These are phyloP conservation scores for Seriola quinqueradiata DNA, from an alignment of 2,113 vertebrate genomes.

Conservation along the genomic window DNA sequence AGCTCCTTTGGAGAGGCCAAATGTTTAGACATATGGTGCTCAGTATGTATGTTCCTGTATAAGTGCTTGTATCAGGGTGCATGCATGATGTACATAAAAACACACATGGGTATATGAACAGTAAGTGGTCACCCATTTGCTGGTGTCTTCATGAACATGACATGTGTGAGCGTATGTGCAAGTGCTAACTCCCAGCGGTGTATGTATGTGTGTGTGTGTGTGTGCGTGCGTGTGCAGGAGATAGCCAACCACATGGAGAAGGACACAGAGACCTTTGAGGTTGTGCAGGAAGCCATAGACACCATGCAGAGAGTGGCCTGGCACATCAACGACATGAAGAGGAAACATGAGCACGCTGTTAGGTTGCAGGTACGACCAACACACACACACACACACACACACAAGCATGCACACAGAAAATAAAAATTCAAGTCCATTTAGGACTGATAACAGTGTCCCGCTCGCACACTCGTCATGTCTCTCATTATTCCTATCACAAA, in stretches of 20 bases:
- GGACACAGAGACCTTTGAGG: conserved; percentile 94
- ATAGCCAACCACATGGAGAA: conserved; percentile 98
- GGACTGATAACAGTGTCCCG: background rate
- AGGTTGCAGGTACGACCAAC: conserved; percentile 89
- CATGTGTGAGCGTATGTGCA: background rate
- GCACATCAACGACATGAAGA: conserved; percentile 99
- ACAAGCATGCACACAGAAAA: too few species aligned
- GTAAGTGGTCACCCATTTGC: background rate
- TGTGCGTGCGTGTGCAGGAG: conserved; percentile 85
- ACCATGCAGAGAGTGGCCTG: conserved; percentile 99
- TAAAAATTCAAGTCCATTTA: background rate
- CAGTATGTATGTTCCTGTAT: conserved; percentile 59
- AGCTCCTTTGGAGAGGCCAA: conserved; percentile 58
- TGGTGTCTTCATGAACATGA: background rate
- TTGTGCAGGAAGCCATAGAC: conserved; percentile 97
- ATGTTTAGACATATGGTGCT: conserved; percentile 76
- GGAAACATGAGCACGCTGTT: conserved; percentile 95
- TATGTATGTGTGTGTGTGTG: conserved; percentile 23
- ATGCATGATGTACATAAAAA: conserved; percentile 26
- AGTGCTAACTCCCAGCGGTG: conserved; percentile 14
- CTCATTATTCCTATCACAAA: conserved; percentile 1
- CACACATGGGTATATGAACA: conserved; percentile 1
- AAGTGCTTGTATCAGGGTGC: conserved; percentile 17
- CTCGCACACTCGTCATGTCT: background rate
- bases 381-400: too few species aligned